Evolutionary conservation across 2,888 invertebrate genomes (phyloP).

Genomic region (Agrypnus murinus): DNA sequence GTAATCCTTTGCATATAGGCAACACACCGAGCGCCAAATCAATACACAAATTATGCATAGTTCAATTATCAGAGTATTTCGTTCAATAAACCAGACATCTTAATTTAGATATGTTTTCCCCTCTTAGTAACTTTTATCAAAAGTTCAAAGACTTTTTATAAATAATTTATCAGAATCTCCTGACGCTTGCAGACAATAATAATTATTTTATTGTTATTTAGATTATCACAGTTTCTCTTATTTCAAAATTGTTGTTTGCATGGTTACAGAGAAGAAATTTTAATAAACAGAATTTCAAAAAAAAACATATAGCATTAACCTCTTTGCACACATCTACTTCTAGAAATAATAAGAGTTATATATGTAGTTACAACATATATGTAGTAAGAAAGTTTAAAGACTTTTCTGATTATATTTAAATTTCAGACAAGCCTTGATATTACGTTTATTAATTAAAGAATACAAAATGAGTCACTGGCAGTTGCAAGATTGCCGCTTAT

Average conservation of each 20-base stretch:
- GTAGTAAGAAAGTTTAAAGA: too few species aligned
- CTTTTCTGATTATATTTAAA: too few species aligned
- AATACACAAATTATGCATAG: conserved; percentile 14
- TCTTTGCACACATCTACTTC: too few species aligned
- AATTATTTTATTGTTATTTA: conserved; percentile 20
- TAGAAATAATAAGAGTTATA: too few species aligned
- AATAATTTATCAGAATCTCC: conserved; percentile 35
- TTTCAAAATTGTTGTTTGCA: conserved; percentile 25
- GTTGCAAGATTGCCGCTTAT: too few species aligned
- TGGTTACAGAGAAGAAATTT: neutral
- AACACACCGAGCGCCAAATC: conserved; percentile 16
- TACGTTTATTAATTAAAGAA: too few species aligned
- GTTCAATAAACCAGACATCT: conserved; percentile 29
- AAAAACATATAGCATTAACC: too few species aligned
- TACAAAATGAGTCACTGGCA: too few species aligned
- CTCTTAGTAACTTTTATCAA: conserved; percentile 31
- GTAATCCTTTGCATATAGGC: neutral
- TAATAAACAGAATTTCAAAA: neutral
- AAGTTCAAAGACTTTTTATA: conserved; percentile 39
- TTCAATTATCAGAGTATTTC: conserved; percentile 18
- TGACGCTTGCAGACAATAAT: conserved; percentile 29
- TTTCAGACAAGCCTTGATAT: too few species aligned
- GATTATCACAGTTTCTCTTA: conserved; percentile 14
- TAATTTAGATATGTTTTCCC: conserved; percentile 25
- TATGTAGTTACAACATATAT: too few species aligned